These are phyloP conservation scores for Listronotus bonariensis DNA, from an alignment of 1,140 invertebrate species.

Conservation along the genomic window DNA sequence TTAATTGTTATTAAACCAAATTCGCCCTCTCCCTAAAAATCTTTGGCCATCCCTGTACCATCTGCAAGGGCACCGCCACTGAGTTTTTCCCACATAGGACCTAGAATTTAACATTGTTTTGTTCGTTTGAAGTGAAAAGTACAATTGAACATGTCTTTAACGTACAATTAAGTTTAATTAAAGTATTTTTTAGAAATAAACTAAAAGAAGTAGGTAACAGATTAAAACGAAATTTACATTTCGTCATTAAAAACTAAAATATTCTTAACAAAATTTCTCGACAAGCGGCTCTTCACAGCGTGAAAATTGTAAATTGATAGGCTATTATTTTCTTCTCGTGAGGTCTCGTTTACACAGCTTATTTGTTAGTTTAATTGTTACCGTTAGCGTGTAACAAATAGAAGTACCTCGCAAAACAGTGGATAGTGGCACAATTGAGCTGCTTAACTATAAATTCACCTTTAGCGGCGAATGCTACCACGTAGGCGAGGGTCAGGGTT, in stretches of 20 bases:
- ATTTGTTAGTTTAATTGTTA: slow-evolving; percentile 37
- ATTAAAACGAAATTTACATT: too few species aligned
- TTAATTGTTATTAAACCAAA: too few species aligned
- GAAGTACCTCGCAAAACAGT: slow-evolving; percentile 6
- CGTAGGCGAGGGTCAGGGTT: not conserved
- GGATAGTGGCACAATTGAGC: slow-evolving; percentile 9
- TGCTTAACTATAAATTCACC: slow-evolving; percentile 1
- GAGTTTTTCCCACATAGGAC: too few species aligned
- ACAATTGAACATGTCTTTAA: too few species aligned
- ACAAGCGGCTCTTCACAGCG: slow-evolving; percentile 5
- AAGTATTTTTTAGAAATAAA: too few species aligned
- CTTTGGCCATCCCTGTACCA: too few species aligned
- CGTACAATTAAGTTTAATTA: too few species aligned
- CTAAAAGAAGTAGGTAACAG: too few species aligned
- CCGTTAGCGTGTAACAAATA: slow-evolving; percentile 27
- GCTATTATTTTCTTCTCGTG: slow-evolving; percentile 32
- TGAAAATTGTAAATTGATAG: slow-evolving; percentile 34
- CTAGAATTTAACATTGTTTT: too few species aligned
- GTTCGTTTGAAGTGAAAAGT: too few species aligned
- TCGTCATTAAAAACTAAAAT: not conserved
- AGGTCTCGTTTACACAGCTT: slow-evolving; percentile 27
- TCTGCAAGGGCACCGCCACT: too few species aligned
- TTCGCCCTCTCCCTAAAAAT: too few species aligned
- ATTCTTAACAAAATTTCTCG: slow-evolving; percentile 4
- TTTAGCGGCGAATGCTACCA: not conserved